Conservation (phyloP, 2,888 invertebrate genomes). For the Ligdia adustata region DNA sequence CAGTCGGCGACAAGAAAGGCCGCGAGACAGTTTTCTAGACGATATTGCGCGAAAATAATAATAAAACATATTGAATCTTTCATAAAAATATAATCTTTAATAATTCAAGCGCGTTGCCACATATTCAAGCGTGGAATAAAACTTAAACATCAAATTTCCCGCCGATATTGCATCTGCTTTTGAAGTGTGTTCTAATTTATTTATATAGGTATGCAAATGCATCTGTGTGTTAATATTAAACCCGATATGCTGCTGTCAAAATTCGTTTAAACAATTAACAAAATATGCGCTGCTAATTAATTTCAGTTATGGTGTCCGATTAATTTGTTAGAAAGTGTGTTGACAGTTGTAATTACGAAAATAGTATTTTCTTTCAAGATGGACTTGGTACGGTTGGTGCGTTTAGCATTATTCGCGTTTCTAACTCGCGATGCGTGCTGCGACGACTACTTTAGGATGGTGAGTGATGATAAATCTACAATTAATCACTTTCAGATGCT, state of each 20-base stretch:
- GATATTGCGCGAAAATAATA: slow-evolving; percentile 30
- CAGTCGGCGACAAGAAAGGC: slow-evolving; percentile 77
- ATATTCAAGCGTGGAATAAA: slow-evolving; percentile 16
- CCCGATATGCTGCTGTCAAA: slow-evolving; percentile 4
- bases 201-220: slow-evolving; percentile 10
- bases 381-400: slow-evolving; percentile 43
- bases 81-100: slow-evolving; percentile 1
- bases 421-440: slow-evolving; percentile 65
- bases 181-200: slow-evolving; percentile 7
- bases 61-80: background rate
- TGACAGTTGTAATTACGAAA: slow-evolving; percentile 4
- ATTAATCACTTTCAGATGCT: slow-evolving; percentile 22
- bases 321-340: slow-evolving; percentile 18
- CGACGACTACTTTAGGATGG: slow-evolving; percentile 75
- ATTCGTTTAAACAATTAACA: slow-evolving; percentile 9
- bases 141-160: slow-evolving; percentile 13
- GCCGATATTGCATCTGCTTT: slow-evolving; percentile 1
- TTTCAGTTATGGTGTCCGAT: background rate
- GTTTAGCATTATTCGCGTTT: slow-evolving; percentile 67
- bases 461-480: slow-evolving; percentile 48
- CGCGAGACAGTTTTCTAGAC: slow-evolving; percentile 65
- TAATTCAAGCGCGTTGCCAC: background rate
- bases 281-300: slow-evolving; percentile 1
- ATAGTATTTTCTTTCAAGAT: slow-evolving; percentile 41
- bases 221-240: background rate